Evolutionary conservation across 1,140 invertebrate genomes (phyloP).

Genomic region (Epicauta chinensis): DNA sequence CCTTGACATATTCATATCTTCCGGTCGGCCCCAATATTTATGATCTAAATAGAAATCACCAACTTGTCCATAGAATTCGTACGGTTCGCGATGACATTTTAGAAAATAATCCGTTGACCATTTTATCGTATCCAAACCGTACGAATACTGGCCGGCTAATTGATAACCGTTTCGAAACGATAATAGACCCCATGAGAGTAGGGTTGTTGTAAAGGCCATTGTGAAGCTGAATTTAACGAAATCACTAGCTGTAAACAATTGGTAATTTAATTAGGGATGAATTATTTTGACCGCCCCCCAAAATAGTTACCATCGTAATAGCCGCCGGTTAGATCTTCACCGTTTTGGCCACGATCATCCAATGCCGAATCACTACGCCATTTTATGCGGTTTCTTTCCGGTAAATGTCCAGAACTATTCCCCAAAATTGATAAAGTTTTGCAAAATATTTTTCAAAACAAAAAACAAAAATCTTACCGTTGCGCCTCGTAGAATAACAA

Average conservation of each 20-base stretch:
- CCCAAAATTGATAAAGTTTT: no score
- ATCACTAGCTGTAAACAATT: slow-evolving; percentile 51
- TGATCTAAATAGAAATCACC: slow-evolving; percentile 52
- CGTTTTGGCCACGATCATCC: slow-evolving; percentile 47
- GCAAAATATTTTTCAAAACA: no score
- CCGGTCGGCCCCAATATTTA: slow-evolving; percentile 53
- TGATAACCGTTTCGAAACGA: slow-evolving; percentile 51
- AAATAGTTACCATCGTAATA: slow-evolving; percentile 56
- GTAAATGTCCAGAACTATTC: slow-evolving; percentile 52
- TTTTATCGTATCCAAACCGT: slow-evolving; percentile 46
- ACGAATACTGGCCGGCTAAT: slow-evolving; percentile 37
- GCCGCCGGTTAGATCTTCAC: slow-evolving; percentile 57
- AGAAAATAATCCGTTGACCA: slow-evolving; percentile 61
- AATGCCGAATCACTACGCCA: slow-evolving; percentile 57
- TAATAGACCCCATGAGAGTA: slow-evolving; percentile 55
- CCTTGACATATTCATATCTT: slow-evolving; percentile 54
- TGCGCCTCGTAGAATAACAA: slow-evolving; percentile 61
- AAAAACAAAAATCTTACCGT: background rate
- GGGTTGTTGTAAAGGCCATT: slow-evolving; percentile 53
- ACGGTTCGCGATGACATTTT: slow-evolving; percentile 51
- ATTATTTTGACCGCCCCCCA: no score
- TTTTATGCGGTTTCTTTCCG: slow-evolving; percentile 48
- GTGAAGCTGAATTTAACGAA: slow-evolving; percentile 62
- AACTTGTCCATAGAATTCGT: slow-evolving; percentile 55
- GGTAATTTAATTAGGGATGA: background rate